phyloP scores from a whole-genome alignment of 2,797 vertebrate genomes.

The Babyrousa celebensis region DNA sequence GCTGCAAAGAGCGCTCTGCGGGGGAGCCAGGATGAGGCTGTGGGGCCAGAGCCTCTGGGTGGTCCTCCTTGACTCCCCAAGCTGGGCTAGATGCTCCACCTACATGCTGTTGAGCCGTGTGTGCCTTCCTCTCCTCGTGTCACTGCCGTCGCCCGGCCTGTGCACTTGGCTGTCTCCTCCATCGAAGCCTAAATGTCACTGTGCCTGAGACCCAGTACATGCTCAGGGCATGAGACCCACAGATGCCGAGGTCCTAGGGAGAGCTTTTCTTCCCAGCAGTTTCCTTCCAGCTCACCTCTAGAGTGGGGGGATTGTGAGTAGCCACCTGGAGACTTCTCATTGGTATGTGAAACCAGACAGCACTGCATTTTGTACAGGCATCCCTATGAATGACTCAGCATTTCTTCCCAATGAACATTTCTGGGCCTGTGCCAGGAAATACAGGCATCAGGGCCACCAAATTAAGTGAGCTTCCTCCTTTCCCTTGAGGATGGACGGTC shows the following conservation, averaged over 20 bases:
- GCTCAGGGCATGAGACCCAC: not conserved
- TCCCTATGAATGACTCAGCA: not conserved
- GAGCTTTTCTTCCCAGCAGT: not conserved
- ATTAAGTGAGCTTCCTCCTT: not conserved
- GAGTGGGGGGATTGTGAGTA: not conserved
- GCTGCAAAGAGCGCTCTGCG: not conserved
- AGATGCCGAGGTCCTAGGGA: not conserved
- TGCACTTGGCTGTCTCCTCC: too few relatives aligned
- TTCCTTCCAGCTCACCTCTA: not conserved
- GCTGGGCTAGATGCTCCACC: not conserved
- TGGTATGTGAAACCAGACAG: not conserved
- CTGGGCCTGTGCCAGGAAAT: not conserved
- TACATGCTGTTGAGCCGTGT: not conserved
- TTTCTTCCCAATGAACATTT: not conserved
- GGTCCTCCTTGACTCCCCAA: not conserved
- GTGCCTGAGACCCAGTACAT: not conserved
- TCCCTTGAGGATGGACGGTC: not conserved
- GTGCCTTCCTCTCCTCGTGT: not conserved
- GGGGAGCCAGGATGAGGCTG: not conserved
- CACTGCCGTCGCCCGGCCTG: not conserved
- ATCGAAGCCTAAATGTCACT: not conserved
- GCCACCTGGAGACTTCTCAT: not conserved
- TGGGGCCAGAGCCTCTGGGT: not conserved
- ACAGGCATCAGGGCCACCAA: not conserved
- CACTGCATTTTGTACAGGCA: not conserved